These are phyloP conservation scores for Cyanoderma ruficeps DNA, from an alignment of 2,113 vertebrate genomes.

Conservation along the genomic window DNA sequence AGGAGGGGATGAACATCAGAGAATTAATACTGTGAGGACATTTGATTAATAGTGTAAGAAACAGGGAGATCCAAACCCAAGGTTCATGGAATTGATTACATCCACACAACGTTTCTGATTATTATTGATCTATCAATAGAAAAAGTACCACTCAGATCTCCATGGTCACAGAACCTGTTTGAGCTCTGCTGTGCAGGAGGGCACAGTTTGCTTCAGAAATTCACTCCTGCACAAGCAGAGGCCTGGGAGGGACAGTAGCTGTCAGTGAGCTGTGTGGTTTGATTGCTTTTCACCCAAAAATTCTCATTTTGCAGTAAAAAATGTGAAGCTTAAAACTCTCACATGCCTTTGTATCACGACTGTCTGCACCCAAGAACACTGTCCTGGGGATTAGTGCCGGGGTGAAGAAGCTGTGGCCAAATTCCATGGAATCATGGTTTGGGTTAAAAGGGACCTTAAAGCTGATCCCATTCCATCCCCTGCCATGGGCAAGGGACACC, in stretches of 20 bases:
- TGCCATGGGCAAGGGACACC: not conserved
- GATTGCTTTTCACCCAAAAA: not conserved
- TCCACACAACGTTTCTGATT: not conserved
- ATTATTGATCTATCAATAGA: not conserved
- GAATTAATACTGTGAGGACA: not conserved
- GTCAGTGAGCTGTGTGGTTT: not conserved
- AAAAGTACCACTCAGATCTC: not conserved
- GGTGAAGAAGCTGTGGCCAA: not conserved
- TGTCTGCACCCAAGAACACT: not conserved
- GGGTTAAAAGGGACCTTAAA: not conserved
- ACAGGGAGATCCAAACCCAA: not conserved
- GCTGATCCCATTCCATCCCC: rapidly evolving
- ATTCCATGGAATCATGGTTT: not conserved
- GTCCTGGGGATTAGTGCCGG: not conserved
- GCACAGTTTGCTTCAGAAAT: not conserved
- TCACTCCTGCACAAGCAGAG: not conserved
- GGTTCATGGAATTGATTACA: not conserved
- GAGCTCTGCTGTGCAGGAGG: not conserved
- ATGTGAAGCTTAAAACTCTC: not conserved
- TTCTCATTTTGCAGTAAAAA: not conserved
- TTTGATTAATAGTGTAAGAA: not conserved
- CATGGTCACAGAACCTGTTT: not conserved
- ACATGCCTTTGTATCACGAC: rapidly evolving
- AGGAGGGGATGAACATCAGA: not conserved
- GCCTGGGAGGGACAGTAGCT: not conserved